These are phyloP conservation scores for Eidolon helvum DNA, from an alignment of 2,113 vertebrate species.

Conservation along the genomic window DNA sequence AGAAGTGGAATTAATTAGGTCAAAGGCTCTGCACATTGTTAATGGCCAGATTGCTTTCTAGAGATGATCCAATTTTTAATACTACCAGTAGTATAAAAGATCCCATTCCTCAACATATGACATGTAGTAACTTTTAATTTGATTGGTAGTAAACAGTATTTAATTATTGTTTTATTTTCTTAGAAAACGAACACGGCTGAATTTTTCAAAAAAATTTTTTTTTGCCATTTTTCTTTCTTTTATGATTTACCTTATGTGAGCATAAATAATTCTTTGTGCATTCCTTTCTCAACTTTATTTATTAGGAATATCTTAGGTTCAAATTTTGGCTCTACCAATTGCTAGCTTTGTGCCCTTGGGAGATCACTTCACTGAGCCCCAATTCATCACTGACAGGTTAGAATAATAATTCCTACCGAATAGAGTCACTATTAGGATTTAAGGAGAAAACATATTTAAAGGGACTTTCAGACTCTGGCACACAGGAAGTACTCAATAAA, in stretches of 20 bases:
- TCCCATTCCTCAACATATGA: background rate
- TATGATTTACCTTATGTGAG: background rate
- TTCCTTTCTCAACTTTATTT: background rate
- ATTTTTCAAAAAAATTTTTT: background rate
- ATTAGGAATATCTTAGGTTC: background rate
- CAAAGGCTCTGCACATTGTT: slow-evolving; percentile 51
- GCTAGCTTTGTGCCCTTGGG: background rate
- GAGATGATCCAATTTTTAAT: slow-evolving; percentile 35
- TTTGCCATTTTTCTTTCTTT: background rate
- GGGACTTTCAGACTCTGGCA: background rate
- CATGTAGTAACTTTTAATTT: slow-evolving; percentile 8
- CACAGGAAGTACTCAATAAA: background rate
- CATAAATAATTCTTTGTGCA: background rate
- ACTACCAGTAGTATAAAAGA: background rate
- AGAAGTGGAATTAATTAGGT: slow-evolving; percentile 30
- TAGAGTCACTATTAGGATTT: background rate
- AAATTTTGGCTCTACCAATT: background rate
- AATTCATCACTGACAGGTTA: background rate
- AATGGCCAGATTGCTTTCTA: slow-evolving; percentile 46
- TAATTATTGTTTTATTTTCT: background rate
- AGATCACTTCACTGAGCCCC: background rate
- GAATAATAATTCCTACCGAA: background rate
- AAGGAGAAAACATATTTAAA: background rate
- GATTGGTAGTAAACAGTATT: background rate
- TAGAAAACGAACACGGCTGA: background rate